Evolutionary conservation across 2,113 vertebrate species (phyloP).

Genomic region (Ahaetulla prasina): DNA sequence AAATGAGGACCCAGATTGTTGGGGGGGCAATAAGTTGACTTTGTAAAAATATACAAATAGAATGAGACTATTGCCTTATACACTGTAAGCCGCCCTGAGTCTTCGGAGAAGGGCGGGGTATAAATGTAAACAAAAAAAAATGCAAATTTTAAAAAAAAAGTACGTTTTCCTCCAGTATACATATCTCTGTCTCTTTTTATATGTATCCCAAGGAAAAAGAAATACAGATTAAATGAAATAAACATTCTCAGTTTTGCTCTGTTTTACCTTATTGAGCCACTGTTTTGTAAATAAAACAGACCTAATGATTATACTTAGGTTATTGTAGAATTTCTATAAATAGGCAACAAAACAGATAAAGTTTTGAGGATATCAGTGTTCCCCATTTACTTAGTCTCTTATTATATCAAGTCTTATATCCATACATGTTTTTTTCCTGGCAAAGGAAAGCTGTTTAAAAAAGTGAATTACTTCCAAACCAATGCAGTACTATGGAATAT

Average conservation of each 20-base stretch:
- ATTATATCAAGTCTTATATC: background rate
- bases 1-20: too few species aligned
- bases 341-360: background rate
- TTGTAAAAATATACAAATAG: too few species aligned
- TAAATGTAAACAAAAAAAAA: too few species aligned
- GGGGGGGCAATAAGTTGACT: too few species aligned
- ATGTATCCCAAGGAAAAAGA: background rate
- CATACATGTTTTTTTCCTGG: background rate
- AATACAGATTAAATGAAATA: background rate
- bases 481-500: background rate
- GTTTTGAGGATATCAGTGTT: background rate
- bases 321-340: background rate
- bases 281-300: background rate
- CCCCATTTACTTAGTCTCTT: background rate
- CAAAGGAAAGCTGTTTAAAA: background rate
- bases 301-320: background rate
- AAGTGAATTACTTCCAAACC: slow-evolving; percentile 10
- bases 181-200: background rate
- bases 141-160: too few species aligned
- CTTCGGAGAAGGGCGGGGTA: too few species aligned
- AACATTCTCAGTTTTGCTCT: background rate
- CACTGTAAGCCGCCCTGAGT: too few species aligned
- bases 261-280: background rate
- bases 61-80: too few species aligned
- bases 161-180: background rate